A percentile compares a stretch with the other conserved stretches of the same genome.
Conservation (phyloP, 1,140 invertebrate genomes). For the Aethina tumida region DNA sequence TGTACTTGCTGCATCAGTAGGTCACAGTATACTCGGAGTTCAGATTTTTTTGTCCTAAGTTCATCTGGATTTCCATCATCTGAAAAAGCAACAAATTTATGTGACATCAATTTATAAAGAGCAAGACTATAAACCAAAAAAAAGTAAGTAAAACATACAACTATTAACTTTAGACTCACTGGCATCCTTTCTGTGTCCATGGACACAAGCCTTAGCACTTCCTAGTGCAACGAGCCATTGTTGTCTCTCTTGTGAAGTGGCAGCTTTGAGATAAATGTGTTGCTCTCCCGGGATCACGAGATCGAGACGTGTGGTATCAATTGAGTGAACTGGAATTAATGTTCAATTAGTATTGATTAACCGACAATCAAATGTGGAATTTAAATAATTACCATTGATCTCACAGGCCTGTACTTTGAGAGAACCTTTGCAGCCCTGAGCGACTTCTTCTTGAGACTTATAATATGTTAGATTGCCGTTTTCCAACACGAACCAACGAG, state of each 20-base stretch:
- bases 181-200: constrained; percentile 36
- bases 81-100: constrained; percentile 13
- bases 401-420: constrained; percentile 74
- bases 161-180: constrained; percentile 26
- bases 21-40: constrained; percentile 71
- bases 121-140: background rate
- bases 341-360: too few species aligned
- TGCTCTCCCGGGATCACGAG: constrained; percentile 73
- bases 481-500: constrained; percentile 74
- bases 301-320: constrained; percentile 62
- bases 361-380: too few species aligned
- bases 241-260: constrained; percentile 64
- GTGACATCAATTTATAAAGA: constrained; percentile 4
- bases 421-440: constrained; percentile 74
- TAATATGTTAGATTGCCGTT: constrained; percentile 74
- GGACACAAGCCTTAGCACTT: constrained; percentile 67
- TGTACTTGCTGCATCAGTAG: constrained; percentile 77
- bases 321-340: constrained; percentile 59
- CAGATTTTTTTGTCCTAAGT: constrained; percentile 65
- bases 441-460: constrained; percentile 72
- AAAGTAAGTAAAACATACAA: constrained; percentile 7
- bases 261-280: constrained; percentile 67
- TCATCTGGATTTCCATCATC: constrained; percentile 38
- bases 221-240: constrained; percentile 73
- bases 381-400: constrained; percentile 53